Evolutionary conservation across 2,888 invertebrate species (phyloP).

Genomic region (Cremastinae sp.): DNA sequence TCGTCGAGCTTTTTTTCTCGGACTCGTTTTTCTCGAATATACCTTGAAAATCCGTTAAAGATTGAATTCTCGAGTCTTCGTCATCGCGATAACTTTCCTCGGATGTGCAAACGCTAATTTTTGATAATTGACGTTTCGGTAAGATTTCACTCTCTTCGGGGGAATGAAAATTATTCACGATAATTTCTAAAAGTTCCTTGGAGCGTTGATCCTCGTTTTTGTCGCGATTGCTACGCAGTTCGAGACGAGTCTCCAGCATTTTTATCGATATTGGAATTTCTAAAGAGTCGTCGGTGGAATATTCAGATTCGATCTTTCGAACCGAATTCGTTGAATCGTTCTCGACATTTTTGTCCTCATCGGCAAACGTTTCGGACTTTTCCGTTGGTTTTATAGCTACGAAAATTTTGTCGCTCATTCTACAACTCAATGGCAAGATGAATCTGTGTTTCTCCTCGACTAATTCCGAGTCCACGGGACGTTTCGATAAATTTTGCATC

Average conservation of each 20-base stretch:
- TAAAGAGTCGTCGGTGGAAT: neutral
- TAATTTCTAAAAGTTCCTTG: constrained; percentile 8
- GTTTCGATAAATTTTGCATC: neutral
- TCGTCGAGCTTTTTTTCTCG: constrained; percentile 1
- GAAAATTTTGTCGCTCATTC: constrained; percentile 17
- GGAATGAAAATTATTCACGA: neutral
- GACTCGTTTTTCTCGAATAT: neutral
- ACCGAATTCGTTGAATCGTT: neutral
- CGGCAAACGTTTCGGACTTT: neutral
- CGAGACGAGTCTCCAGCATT: neutral
- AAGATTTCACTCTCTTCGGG: constrained; percentile 7
- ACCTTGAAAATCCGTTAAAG: neutral
- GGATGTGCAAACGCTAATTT: constrained; percentile 6
- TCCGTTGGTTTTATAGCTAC: constrained; percentile 4
- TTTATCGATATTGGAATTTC: constrained; percentile 11
- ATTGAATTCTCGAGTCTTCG: neutral
- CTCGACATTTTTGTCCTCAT: neutral
- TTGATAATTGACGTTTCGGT: constrained; percentile 18
- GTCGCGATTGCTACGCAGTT: neutral
- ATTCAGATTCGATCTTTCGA: neutral
- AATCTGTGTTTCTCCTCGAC: constrained; percentile 14
- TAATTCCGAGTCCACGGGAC: neutral
- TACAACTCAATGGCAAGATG: constrained; percentile 3
- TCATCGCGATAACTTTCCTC: constrained; percentile 1
- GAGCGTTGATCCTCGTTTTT: neutral